Evolutionary conservation across 1,140 invertebrate species (phyloP), one percentile per base, ranked within the genome.

Genomic region (Drosophila parabipectinata): DNA sequence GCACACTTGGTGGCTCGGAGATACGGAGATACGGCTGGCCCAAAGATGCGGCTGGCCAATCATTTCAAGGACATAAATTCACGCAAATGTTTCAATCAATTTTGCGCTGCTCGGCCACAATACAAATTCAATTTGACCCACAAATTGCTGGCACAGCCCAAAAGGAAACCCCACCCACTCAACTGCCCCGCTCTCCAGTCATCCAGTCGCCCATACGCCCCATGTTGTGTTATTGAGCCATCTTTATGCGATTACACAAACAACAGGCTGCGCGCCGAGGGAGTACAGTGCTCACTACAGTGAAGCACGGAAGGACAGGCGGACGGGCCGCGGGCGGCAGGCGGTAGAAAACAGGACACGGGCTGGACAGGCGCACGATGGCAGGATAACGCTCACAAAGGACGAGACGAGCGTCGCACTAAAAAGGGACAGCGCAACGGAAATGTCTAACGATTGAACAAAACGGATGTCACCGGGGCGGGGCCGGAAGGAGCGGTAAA

Each of bases 51-150:
- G 69, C 79, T 69, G 78, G 69, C 74, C 82, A 88, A 87, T 88
- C 82, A 76, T 82, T 88, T 88, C 83, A 87, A 87, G 82, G 83
- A 87, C 83, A 87, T 87, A 82, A 87, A 87, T 87, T 87, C 75
- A 87, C 82, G 82, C 82, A 87, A 87, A 87, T 87, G 82, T 88
- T 87, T 87, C 83, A 87, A 87, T 87, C 82, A 87, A 87, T 82
- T 87, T 87, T 76, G 74, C 76, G 74, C 71, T 77, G 74, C 69
- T 66, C 58, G 62, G 67, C 78, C 83, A 82, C 82, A 82, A 87
- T 87, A 87, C 83, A 88, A 87, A 87, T 88, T 87, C 82, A 87
- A 87, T 87, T 87, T 87, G 78, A 87, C 82, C 83, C 82, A 87
- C 82, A 87, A 87, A 87, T 88, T 87, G 79, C 78, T 87, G 74